Conservation (phyloP, 2,113 vertebrate genomes). For the Micromys minutus region DNA sequence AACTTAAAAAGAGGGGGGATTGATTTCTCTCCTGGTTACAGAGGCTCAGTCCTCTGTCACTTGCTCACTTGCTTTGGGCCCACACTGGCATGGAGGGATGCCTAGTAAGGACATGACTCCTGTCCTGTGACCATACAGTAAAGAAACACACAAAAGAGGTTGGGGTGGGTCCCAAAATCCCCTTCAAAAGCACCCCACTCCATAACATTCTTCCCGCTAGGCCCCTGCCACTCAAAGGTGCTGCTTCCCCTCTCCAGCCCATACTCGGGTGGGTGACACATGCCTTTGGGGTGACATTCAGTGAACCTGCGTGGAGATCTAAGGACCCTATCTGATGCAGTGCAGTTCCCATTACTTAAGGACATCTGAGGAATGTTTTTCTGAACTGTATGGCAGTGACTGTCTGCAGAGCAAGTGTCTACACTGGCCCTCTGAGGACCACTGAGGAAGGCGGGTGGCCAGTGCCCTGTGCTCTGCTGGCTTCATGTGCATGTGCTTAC, state of each 20-base stretch:
- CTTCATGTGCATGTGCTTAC: fast-evolving
- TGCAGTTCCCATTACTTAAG: neutral
- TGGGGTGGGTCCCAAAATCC: too few relatives aligned
- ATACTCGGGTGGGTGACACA: neutral
- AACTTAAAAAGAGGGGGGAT: neutral
- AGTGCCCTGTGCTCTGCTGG: neutral
- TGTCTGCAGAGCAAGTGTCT: neutral
- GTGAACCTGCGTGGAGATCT: neutral
- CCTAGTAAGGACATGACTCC: too few relatives aligned
- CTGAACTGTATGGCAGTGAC: neutral
- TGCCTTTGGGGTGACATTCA: neutral
- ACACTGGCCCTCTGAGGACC: neutral
- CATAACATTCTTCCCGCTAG: neutral
- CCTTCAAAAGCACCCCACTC: neutral
- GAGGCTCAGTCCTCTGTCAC: neutral
- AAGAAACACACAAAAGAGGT: neutral
- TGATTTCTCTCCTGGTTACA: neutral
- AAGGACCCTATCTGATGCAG: neutral
- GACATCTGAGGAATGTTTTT: neutral
- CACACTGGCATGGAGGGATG: neutral
- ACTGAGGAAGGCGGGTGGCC: neutral
- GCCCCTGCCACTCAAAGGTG: neutral
- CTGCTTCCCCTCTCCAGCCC: neutral
- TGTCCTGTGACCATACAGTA: neutral
- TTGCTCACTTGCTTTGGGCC: neutral